Conservation (phyloP, 2,888 invertebrate species). For the Flexamia atlantica region DNA sequence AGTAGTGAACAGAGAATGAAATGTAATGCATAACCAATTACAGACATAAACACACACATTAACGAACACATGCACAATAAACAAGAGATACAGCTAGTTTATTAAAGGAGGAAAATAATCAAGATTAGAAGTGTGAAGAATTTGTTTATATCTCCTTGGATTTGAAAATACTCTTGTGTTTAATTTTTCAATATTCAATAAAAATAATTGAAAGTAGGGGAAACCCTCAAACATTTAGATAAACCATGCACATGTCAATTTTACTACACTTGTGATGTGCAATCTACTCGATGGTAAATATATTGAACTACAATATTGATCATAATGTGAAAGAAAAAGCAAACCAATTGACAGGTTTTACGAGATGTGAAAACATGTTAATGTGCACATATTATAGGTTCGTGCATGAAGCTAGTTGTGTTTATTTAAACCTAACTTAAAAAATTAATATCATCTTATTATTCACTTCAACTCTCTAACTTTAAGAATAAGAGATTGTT, state of each 20-base stretch:
- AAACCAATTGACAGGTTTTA: background rate
- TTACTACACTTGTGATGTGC: slow-evolving; percentile 4
- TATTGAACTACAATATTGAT: background rate
- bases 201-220: too few relatives aligned
- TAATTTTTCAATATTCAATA: too few relatives aligned
- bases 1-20: background rate
- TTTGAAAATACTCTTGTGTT: too few relatives aligned
- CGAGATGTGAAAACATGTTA: background rate
- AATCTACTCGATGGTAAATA: too few relatives aligned
- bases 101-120: background rate
- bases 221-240: background rate
- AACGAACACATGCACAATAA: background rate
- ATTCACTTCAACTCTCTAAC: too few relatives aligned
- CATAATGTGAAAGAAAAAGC: background rate
- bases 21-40: slow-evolving; percentile 21
- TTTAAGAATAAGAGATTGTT: too few relatives aligned
- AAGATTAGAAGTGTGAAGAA: background rate
- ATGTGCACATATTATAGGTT: background rate
- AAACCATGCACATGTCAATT: slow-evolving; percentile 5
- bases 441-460: too few relatives aligned
- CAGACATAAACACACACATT: slow-evolving; percentile 9
- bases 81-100: background rate
- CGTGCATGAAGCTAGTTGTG: background rate
- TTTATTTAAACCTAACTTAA: too few relatives aligned
- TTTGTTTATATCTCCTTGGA: too few relatives aligned